Conservation (phyloP, 2,113 vertebrate genomes). For the Trachemys scripta region DNA sequence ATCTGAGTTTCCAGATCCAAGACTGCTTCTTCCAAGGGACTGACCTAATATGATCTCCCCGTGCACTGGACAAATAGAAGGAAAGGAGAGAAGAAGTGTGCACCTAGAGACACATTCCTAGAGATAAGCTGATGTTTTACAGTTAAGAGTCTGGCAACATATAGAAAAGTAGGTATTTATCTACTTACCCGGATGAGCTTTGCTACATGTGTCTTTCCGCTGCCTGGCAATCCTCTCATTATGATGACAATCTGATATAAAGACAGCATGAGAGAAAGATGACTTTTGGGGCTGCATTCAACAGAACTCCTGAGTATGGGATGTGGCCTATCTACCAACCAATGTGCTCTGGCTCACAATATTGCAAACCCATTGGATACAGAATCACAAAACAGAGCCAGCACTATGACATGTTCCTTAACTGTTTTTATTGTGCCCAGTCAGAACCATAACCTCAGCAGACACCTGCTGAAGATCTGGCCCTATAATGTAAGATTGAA, state of each 20-base stretch:
- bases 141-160: neutral
- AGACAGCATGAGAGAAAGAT: neutral
- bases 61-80: neutral
- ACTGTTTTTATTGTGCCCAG: neutral
- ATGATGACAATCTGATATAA: constrained; percentile 95
- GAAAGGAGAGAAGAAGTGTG: neutral
- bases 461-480: neutral
- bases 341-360: neutral
- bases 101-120: rapidly evolving
- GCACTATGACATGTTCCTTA: neutral
- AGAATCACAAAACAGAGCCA: neutral
- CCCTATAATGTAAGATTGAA: neutral
- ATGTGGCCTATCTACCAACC: neutral
- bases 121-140: neutral
- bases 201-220: constrained; percentile 98
- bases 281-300: neutral
- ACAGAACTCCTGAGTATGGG: neutral
- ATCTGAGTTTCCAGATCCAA: neutral
- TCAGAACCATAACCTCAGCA: neutral
- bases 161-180: neutral
- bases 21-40: neutral
- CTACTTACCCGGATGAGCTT: constrained; percentile 95
- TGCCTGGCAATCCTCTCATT: constrained; percentile 98
- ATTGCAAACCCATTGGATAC: neutral
- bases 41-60: neutral